Conservation (phyloP, 1,140 invertebrate genomes). For the Elymnias hypermnestra region DNA sequence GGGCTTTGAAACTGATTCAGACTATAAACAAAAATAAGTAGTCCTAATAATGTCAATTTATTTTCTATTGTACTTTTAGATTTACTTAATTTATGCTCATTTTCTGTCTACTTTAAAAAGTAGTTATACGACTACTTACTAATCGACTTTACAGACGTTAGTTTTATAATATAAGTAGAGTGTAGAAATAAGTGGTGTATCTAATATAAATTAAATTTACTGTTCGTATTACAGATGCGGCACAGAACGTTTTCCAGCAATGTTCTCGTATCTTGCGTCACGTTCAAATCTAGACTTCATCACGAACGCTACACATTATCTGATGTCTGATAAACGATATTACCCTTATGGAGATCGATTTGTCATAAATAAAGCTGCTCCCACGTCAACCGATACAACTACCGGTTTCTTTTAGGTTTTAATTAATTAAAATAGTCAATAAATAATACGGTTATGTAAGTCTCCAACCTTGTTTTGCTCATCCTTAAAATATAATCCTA, state of each 20-base stretch:
- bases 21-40: no score
- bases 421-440: background rate
- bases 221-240: slow-evolving; percentile 51
- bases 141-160: no score
- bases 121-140: no score
- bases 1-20: no score
- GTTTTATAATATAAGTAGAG: no score
- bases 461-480: background rate
- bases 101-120: no score
- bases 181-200: background rate
- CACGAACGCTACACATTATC: slow-evolving; percentile 32
- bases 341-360: slow-evolving; percentile 44
- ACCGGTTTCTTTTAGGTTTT: background rate
- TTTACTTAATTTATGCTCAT: no score
- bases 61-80: no score
- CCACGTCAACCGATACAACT: background rate
- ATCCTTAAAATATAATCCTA: no score
- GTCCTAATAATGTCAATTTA: no score
- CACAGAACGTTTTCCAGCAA: slow-evolving; percentile 51
- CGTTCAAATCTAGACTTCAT: slow-evolving; percentile 47
- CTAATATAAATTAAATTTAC: background rate
- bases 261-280: slow-evolving; percentile 52
- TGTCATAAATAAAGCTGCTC: slow-evolving; percentile 1
- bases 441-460: no score
- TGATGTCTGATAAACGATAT: slow-evolving; percentile 47